Conservation (phyloP, 2,113 vertebrate species). For the Neopipo cinnamomea region DNA sequence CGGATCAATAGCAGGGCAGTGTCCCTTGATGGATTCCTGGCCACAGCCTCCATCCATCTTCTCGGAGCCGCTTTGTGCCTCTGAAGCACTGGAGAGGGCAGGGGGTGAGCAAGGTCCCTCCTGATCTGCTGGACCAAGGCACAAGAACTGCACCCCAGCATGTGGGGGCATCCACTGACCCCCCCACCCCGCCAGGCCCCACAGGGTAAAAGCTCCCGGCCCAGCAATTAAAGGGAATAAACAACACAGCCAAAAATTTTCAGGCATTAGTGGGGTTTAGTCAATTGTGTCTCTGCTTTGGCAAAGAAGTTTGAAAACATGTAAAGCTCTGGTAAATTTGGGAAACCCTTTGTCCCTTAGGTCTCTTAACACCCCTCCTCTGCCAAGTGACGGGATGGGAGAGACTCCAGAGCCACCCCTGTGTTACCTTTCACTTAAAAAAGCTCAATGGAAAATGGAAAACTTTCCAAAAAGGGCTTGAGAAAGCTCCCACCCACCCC, state of each 20-base stretch:
- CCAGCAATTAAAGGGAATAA: not conserved
- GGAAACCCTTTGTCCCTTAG: not conserved
- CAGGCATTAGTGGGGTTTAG: not conserved
- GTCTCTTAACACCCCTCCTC: not conserved
- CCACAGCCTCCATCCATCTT: not conserved
- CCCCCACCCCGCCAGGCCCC: not conserved
- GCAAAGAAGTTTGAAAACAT: not conserved
- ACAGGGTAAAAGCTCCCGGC: not conserved
- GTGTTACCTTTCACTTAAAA: not conserved
- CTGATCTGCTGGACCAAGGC: not conserved
- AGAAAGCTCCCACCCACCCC: not conserved
- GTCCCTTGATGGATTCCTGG: not conserved
- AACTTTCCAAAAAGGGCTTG: not conserved
- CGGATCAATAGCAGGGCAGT: not conserved
- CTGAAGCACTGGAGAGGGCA: not conserved
- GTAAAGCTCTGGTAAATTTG: conserved; percentile 6
- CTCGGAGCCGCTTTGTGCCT: not conserved
- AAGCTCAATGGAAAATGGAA: not conserved
- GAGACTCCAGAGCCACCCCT: not conserved
- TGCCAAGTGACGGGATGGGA: not conserved
- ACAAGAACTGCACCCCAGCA: not conserved
- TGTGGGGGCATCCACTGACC: not conserved
- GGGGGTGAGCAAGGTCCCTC: not conserved
- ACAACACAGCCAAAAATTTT: not conserved
- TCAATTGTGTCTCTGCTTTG: not conserved